Conservation (phyloP, 2,797 vertebrate genomes). For the Remorina albescens region DNA sequence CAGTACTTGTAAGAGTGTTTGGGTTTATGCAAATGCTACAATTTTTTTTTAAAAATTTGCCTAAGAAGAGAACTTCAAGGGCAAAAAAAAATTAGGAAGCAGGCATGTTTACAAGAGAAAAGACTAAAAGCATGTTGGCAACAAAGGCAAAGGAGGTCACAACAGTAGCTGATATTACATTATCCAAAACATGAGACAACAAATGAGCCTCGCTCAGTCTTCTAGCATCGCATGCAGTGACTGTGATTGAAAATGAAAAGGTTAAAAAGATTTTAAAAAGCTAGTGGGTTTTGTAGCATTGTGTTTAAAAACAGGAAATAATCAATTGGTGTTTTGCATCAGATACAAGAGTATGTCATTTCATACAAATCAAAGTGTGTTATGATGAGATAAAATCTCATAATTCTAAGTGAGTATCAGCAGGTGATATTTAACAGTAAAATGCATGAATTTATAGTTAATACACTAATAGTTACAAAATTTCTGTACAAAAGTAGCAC, state of each 20-base stretch:
- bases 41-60: not conserved
- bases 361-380: not conserved
- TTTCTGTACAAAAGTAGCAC: slow-evolving; percentile 1
- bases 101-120: not conserved
- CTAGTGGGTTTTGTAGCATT: not conserved
- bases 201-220: not conserved
- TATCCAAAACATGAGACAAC: not conserved
- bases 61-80: not conserved
- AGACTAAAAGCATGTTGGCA: not conserved
- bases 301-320: not conserved
- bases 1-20: not conserved
- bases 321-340: not conserved
- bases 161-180: not conserved
- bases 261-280: not conserved
- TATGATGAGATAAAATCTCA: not conserved
- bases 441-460: too few relatives aligned
- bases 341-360: not conserved
- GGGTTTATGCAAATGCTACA: slow-evolving; percentile 3
- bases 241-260: not conserved
- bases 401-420: not conserved
- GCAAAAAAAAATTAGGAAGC: not conserved
- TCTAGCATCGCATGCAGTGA: not conserved
- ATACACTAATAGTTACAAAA: not conserved
- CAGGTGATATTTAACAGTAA: not conserved
- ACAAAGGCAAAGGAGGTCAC: not conserved